phyloP scores from a whole-genome alignment of 1,140 invertebrate genomes.

The Drosophila cardini region DNA sequence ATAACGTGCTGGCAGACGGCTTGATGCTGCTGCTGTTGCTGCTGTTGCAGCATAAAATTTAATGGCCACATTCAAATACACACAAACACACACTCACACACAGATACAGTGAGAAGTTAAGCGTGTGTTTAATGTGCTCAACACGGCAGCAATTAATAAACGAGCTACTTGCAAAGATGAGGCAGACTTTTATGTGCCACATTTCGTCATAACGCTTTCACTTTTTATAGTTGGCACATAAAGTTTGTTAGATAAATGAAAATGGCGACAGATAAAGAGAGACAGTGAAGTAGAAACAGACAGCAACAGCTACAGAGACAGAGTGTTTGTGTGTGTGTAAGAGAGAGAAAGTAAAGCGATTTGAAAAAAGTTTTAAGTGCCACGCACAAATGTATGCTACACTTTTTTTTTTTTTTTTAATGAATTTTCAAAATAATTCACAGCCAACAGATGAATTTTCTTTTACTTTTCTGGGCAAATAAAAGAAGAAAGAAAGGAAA shows the following conservation, averaged over 20 bases:
- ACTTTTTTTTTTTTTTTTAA: not conserved
- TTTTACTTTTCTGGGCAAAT: not conserved
- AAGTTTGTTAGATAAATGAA: conserved; percentile 53
- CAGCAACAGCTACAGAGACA: not conserved
- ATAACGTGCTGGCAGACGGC: conserved; percentile 51
- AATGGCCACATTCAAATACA: conserved; percentile 64
- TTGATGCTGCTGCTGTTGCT: conserved; percentile 31
- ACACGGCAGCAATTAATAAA: conserved; percentile 69
- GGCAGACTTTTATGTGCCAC: conserved; percentile 49
- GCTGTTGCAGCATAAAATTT: conserved; percentile 67
- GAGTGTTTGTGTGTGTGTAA: not conserved
- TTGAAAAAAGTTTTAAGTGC: conserved; percentile 20
- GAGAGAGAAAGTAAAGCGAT: not conserved
- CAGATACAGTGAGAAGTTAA: conserved; percentile 15
- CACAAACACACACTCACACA: conserved; percentile 29
- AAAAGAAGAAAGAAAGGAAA: not conserved
- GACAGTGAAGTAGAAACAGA: not conserved
- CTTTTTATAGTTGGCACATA: conserved; percentile 68
- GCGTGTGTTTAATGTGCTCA: conserved; percentile 52
- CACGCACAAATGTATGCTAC: conserved; percentile 2
- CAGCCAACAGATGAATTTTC: not conserved
- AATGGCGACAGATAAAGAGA: conserved; percentile 4
- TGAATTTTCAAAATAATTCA: not conserved
- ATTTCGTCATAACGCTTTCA: conserved; percentile 53
- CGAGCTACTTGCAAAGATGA: conserved; percentile 42